Base-by-base conservation (phyloP, 2,797 vertebrate genomes). In the Novumbra hubbsi region DNA sequence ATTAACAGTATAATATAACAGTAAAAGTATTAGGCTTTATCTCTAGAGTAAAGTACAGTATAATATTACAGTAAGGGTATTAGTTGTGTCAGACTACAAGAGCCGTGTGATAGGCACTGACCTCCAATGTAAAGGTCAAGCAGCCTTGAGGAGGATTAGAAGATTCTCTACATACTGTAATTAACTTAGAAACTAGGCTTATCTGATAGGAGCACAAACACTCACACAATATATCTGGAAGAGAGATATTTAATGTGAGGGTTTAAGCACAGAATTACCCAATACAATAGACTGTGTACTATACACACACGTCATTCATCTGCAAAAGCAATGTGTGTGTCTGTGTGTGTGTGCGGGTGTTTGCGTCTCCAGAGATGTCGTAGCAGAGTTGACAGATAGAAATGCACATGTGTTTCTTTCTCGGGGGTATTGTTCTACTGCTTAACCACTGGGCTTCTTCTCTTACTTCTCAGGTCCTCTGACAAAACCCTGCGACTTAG, bases 341-440 rank as follows among this genome's bases (percentile, higher is more conserved):
- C 27, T 41, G 27, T 68, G 32, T 68, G 72, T 74, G 65, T 70
- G 41, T 62, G 30, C 24, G 38, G 49, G 34, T 49, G 38, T 63
- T 24, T 63, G 9, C 67, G 74, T 78, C 67, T 68, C 38, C 67
- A 48, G 67, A 21, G 67, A 68, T 24, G 62, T 86, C 80, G 82
- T 80, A 85, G 80, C 80, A 69, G 75, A 15, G 14, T 62, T n/a
- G 30, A 27, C 69, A 80, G 62, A 62, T 70, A 63, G 76, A 55
- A 78, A 76, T 74, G 78, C 73, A 71, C 30, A 81, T 80, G 70
- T 73, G 32, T 65, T 72, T 79, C 70, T 77, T 84, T 72, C 81
- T 82, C 73, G 0, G 38, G 84, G 73, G 83, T 70, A 57, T 72
- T 78, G 73, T 83, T 80, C 27, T 12, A 66, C 28, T 34, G 49